A percentile compares a stretch with the other conserved stretches of the same genome.
Conservation (phyloP, 2,113 vertebrate species). For the Sphaerodactylus townsendi region DNA sequence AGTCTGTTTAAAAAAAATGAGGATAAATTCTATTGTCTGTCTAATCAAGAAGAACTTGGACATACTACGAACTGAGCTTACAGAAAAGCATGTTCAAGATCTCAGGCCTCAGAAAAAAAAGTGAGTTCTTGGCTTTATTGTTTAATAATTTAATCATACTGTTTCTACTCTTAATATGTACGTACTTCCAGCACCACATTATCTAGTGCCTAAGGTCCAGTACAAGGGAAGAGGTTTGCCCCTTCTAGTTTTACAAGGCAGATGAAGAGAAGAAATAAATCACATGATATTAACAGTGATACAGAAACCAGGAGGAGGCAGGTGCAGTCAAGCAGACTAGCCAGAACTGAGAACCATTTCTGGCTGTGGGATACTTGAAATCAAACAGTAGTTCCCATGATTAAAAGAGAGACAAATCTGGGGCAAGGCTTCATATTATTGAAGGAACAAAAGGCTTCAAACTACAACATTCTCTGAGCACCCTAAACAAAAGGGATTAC, state of each 20-base stretch:
- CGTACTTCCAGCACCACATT: not conserved
- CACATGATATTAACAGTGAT: fast-evolving
- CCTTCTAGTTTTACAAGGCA: fast-evolving
- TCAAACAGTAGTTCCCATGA: constrained; percentile 53
- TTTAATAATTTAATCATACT: not conserved
- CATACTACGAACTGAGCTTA: not conserved
- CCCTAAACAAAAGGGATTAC: constrained; percentile 40
- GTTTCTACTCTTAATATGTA: not conserved
- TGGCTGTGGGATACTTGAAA: fast-evolving
- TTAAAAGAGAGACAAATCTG: constrained; percentile 52
- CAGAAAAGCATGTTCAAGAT: not conserved
- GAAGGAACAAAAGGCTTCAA: constrained; percentile 64
- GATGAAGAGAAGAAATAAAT: not conserved
- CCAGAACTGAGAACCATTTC: constrained; percentile 21
- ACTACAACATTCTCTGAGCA: constrained; percentile 24
- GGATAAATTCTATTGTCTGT: not conserved
- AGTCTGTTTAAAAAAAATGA: constrained; percentile 60
- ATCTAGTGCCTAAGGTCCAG: fast-evolving
- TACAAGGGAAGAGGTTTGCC: not conserved
- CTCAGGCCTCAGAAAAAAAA: not conserved
- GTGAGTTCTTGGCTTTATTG: not conserved
- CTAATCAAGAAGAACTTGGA: not conserved
- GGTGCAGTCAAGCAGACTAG: constrained; percentile 1
- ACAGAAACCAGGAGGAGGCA: fast-evolving
- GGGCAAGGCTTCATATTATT: constrained; percentile 59